These are phyloP conservation scores for Poeciliopsis retropinna DNA, from an alignment of 2,113 vertebrate species.

Conservation along the genomic window DNA sequence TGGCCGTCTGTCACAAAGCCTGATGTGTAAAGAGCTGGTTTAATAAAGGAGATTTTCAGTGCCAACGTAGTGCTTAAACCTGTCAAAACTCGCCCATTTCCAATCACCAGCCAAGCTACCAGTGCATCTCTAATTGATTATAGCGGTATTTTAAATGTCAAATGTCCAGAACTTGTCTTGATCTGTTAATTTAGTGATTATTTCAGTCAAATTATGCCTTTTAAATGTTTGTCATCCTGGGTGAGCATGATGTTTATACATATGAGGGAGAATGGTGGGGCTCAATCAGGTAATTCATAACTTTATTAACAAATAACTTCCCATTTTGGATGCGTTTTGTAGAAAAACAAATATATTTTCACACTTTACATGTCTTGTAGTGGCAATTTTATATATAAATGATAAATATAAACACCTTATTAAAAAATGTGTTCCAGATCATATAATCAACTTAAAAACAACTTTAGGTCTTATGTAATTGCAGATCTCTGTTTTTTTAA, in stretches of 20 bases:
- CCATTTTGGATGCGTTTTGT: too few species aligned
- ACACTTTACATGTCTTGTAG: neutral
- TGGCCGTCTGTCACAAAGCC: neutral
- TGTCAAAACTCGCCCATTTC: neutral
- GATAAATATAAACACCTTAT: neutral
- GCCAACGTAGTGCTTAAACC: neutral
- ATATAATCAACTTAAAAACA: constrained; percentile 5
- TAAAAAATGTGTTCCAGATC: neutral
- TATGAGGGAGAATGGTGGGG: too few species aligned
- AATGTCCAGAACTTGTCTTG: neutral
- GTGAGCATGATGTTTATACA: too few species aligned
- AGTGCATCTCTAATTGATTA: neutral
- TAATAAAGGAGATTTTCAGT: neutral
- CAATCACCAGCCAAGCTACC: neutral
- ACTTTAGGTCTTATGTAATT: constrained; percentile 1
- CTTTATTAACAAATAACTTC: too few species aligned
- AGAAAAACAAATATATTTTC: neutral
- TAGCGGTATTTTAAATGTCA: neutral
- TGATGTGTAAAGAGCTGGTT: neutral
- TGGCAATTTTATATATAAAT: neutral
- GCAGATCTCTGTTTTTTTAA: neutral
- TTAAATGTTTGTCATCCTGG: neutral
- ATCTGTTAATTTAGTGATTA: neutral
- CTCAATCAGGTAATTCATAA: too few species aligned
- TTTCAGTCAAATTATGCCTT: neutral